Evolutionary conservation across 2,888 invertebrate species (phyloP).

Genomic region (Gisinianus flammeolus): DNA sequence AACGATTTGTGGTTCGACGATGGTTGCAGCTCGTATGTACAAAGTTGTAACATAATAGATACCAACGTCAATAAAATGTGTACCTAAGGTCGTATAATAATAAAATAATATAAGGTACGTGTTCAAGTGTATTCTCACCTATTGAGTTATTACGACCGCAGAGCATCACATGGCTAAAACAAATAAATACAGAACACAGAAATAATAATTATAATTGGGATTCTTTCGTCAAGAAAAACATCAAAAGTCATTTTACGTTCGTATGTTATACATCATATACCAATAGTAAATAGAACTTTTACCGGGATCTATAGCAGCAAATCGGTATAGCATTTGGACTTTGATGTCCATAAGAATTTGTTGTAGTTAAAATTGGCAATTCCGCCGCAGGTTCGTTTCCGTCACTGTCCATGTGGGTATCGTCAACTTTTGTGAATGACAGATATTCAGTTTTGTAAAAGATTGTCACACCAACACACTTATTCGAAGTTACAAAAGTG

Average conservation of each 20-base stretch:
- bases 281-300: not conserved
- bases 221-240: not conserved
- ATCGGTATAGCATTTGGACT: conserved; percentile 50
- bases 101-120: too few relatives aligned
- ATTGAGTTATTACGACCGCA: conserved; percentile 55
- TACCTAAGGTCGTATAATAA: too few relatives aligned
- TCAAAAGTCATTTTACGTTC: not conserved
- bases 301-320: conserved; percentile 49
- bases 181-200: too few relatives aligned
- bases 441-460: too few relatives aligned
- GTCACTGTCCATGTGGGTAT: not conserved
- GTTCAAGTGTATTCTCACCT: conserved; percentile 46
- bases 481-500: too few relatives aligned
- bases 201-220: not conserved
- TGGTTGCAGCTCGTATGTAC: too few relatives aligned
- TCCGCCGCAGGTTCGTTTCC: not conserved
- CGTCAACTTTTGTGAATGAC: conserved; percentile 75
- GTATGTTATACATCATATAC: not conserved
- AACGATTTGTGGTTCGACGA: too few relatives aligned
- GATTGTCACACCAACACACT: too few relatives aligned
- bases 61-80: too few relatives aligned
- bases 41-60: too few relatives aligned
- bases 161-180: conserved; percentile 56
- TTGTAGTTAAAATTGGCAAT: conserved; percentile 33
- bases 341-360: conserved; percentile 25